Base-by-base conservation (phyloP, 2,113 vertebrate species). In the Nerophis ophidion region DNA sequence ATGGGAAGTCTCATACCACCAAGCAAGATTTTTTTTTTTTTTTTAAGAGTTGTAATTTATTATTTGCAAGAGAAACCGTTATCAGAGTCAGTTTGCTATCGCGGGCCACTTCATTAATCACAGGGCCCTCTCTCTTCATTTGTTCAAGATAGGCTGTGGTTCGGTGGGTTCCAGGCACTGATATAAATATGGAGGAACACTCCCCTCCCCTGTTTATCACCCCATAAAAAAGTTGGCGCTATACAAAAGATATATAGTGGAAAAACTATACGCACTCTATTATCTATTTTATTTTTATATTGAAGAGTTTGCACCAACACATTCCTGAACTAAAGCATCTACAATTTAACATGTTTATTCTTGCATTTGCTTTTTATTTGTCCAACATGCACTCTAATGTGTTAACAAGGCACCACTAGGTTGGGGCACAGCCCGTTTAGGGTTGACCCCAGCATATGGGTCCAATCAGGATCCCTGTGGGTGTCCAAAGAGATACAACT, bases 21-120 rank as follows among this genome's bases (percentile, higher is more conserved):
- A 63, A 40, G 65, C 63, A 61, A 61, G 70, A 70, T 79, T 82
- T 66, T 80, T 83, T 88, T 66, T 80, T 83, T 88, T 84, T 49
- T 48, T 38, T 54, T 56, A 56, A 76, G 81, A 72, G 84, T 81
- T 74, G 81, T 86, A 88, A 90, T 91, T 89, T 91, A 89, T 90
- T 89, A 88, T 90, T 89, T 89, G 84, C 80, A 81, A 88, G 82
- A 82, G 84, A 89, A 85, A 84, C 84, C 72, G 85, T 89, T 91
- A 90, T 90, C 88, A 60, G 81, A 76, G 81, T 80, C 79, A 87
- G 84, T 88, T 90, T 87, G 79, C 87, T 88, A 89, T 90, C 87
- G 76, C 63, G 67, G 62, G 63, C 72, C 86, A 85, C 85, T 87
- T 90, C 89, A 91, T 91, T 91, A 91, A 90, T 91, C 90, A 91